Evolutionary conservation across 2,113 vertebrate species (phyloP), one percentile per base, ranked within the genome.

Genomic region (Lasiurus cinereus): DNA sequence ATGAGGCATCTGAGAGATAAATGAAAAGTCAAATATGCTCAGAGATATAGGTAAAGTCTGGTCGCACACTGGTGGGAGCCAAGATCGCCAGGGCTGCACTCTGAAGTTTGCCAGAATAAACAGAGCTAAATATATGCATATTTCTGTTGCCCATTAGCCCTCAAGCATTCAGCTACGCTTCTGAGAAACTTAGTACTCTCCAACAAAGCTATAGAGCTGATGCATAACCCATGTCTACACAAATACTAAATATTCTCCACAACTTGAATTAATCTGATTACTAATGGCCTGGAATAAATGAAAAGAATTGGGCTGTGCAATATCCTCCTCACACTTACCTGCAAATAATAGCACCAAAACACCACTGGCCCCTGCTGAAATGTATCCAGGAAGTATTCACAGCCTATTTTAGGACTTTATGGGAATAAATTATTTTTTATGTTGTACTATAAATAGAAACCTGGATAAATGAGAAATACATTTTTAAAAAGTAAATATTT

Each of bases 101-200:
- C 76, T 78, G 89, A 94, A 83, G 82, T 93, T 69, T 83, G 82
- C 95, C 78, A 84, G 72, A 90, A 94, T 48, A 96, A 93, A 96
- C 92, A 94, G 82, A 96, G 82, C 90, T 96, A 95, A 96, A 93
- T 92, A 83, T 83, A 86, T 46, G 91, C 87, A 76, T 91, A 93
- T 96, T 96, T 95, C 74, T 93, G 64, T 43, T 88, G 84, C 74
- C 59, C 31, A 21, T 54, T 66, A 92, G 69, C 50, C 67, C 88
- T 79, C 21, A 74, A 78, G 80, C 69, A 19, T 93, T 93, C 43
- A 82, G 66, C 50, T 94, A 66, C 80, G 88, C 89, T 90, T n/a
- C 80, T 66, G 36, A 93, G 80, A 94, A 79, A 80, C 85, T 92
- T 92, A 94, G 59, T 59, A 74, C 86, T 95, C 93, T 87, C n/a